Base-by-base conservation (phyloP, 2,113 vertebrate species). In the Varanus salvator region DNA sequence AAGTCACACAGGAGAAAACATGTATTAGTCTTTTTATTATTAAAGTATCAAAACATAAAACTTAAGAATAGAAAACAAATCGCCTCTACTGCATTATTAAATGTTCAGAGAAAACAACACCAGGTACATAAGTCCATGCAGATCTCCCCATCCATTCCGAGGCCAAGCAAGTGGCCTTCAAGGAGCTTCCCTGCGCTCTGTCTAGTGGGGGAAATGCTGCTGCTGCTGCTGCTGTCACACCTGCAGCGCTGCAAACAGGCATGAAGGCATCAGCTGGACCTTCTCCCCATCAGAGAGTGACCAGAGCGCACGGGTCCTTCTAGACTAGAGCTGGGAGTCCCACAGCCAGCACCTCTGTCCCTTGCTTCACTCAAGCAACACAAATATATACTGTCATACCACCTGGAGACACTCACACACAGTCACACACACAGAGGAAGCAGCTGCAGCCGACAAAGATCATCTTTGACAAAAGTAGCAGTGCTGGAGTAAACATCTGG, bases 21-120 rank as follows among this genome's bases (percentile, higher is more conserved):
- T 93, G 93, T 94, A 96, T 96, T 96, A 95, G 94, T 90, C 48
- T 86, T 93, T 96, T 97, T 96, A 96, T 96, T 95, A 97, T 97
- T 96, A 95, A 97, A 97, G 93, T 96, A 96, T 96, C 94, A 97
- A 96, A 97, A 97, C 93, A 87, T 92, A 96, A 89, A 96, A 94
- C 88, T 94, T 86, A 60, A 93, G 87, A 93, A 95, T 96, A 96
- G 89, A 96, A 97, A 96, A 96, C 86, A 96, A 96, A 95, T 85
- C 86, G 80, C 74, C 93, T 94, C 91, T 84, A 94, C 96, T 87
- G 91, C 89, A 92, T 95, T 94, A 92, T 92, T 91, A 85, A 92
- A 93, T 80, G 85, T 87, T 94, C 90, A 88, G 92, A 91, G 94
- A 84, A 64, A 87, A 84, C 74, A n/a, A 64, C 60, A 9, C 60